phyloP scores from a whole-genome alignment of 2,113 vertebrate genomes.

The Perccottus glenii region DNA sequence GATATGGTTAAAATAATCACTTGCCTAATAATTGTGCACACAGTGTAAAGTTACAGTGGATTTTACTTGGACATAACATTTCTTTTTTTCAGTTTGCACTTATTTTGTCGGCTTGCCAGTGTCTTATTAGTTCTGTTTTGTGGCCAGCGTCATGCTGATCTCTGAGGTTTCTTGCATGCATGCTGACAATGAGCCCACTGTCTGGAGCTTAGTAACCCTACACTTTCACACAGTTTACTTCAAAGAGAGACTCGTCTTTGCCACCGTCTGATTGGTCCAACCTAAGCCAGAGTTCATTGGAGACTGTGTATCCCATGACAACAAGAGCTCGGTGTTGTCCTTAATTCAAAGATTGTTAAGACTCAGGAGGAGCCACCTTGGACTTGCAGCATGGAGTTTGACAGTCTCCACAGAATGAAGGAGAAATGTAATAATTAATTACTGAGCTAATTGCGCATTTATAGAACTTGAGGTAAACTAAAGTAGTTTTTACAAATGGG shows the following conservation, averaged over 20 bases:
- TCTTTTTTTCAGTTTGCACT: conserved; percentile 5
- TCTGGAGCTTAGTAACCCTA: conserved; percentile 39
- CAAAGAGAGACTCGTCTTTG: conserved; percentile 26
- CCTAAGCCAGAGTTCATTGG: conserved; percentile 41
- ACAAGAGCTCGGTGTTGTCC: conserved; percentile 20
- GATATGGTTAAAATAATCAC: too few species aligned
- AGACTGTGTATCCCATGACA: conserved; percentile 40
- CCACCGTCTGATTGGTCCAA: conserved; percentile 43
- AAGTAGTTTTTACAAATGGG: conserved; percentile 8
- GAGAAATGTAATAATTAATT: not conserved
- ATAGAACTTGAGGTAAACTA: conserved; percentile 15
- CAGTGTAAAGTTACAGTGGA: conserved; percentile 8
- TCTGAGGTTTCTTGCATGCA: conserved; percentile 47
- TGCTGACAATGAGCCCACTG: conserved; percentile 67
- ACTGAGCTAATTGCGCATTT: not conserved
- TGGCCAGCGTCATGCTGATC: conserved; percentile 4
- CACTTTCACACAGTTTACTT: conserved; percentile 48
- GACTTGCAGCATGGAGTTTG: too few species aligned
- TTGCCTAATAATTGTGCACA: too few species aligned
- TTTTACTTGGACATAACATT: not conserved
- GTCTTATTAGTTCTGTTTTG: conserved; percentile 44
- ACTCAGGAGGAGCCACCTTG: not conserved
- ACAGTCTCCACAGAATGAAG: too few species aligned
- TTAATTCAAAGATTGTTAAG: conserved; percentile 21
- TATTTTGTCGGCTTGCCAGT: not conserved